Evolutionary conservation across 1,140 invertebrate genomes (phyloP), one percentile per base, ranked within the genome.

Genomic region (Apis florea): DNA sequence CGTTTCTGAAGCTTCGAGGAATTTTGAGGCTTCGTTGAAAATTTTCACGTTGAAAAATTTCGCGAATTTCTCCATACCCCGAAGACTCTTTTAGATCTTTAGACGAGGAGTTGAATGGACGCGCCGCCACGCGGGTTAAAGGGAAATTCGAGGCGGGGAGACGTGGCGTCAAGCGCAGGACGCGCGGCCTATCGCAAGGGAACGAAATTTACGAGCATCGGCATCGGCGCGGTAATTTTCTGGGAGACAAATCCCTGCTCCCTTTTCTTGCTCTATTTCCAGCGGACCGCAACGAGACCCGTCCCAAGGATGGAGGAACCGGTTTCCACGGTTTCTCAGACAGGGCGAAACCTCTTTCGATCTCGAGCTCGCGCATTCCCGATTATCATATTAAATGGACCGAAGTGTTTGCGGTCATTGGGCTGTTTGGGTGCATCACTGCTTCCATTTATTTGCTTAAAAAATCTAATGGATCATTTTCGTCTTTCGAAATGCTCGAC

Each of bases 351-450:
- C 83, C 74, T 82, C 71, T 79, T 69, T 76, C 71, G 67, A 74
- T 71, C 75, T 82, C 77, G 83, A 58, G 69, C 58, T 63, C 76
- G 74, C 75, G 82, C 56, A 86, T 74, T 72, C 79, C 59, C 80
- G 84, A 90, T 90, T 90, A 88, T 89, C 89, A 89, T 90, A 90
- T 90, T 89, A 90, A 90, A 90, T 88, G 88, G 88, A 88, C 86
- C 84, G 83, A 77, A 83, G 78, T 83, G 79, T 83, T 89, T 84
- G 89, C 83, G 88, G 89, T 90, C 86, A 90, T 89, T 90, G 84
- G 81, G 83, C 83, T 84, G 85, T 81, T 72, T 68, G 11, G 1
- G 72, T 76, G 63, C 56, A 85, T 40, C 74, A 66, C 76, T 49
- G 53, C 47, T 82, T 82, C 79, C 59, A 81, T 76, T 85, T 40